Evolutionary conservation across 1,140 invertebrate genomes (phyloP).

Genomic region (Drosophila kikkawai): DNA sequence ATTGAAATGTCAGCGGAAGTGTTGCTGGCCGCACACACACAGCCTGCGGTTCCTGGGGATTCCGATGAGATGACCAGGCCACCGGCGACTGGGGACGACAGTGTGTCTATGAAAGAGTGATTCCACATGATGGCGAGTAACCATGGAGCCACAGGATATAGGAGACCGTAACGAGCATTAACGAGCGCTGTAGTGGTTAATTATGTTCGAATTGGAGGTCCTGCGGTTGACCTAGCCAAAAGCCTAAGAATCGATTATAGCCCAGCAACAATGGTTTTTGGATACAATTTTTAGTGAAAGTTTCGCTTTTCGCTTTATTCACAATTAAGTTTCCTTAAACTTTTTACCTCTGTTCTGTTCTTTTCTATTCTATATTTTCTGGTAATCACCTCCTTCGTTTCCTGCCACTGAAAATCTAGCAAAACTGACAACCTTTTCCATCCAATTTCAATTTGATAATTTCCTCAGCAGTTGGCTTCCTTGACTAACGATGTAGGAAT

Average conservation of each 20-base stretch:
- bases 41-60: conserved; percentile 71
- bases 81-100: conserved; percentile 8
- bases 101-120: conserved; percentile 31
- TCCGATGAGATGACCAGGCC: conserved; percentile 22
- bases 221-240: conserved; percentile 17
- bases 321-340: conserved; percentile 5
- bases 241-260: conserved; percentile 21
- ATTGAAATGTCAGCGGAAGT: conserved; percentile 85
- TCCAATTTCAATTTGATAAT: conserved; percentile 51
- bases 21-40: conserved; percentile 75
- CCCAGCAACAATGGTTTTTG: not conserved
- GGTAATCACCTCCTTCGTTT: not conserved
- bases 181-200: conserved; percentile 42
- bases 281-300: conserved; percentile 1
- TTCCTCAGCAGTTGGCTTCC: conserved; percentile 32
- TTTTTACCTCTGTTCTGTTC: not conserved
- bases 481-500: conserved; percentile 38
- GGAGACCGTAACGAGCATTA: conserved; percentile 48
- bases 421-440: conserved; percentile 29
- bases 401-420: not conserved
- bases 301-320: not conserved
- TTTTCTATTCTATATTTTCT: not conserved
- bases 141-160: conserved; percentile 37
- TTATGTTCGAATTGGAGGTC: conserved; percentile 26
- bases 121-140: conserved; percentile 13